Evolutionary conservation across 2,888 invertebrate species (phyloP), one percentile per base, ranked within the genome.

Genomic region (Cantharis nigra): DNA sequence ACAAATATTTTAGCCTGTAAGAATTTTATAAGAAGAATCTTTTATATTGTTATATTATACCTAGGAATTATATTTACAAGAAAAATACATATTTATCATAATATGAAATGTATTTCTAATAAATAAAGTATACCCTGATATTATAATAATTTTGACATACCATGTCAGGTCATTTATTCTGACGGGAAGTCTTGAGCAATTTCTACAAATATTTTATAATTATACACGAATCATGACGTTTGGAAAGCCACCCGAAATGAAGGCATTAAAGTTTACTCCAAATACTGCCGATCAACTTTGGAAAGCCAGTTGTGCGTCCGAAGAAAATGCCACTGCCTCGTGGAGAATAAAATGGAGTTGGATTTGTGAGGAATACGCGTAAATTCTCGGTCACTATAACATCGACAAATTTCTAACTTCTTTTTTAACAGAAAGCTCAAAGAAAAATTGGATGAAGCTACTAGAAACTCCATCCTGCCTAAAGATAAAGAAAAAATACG

Each of bases 291-390:
- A 72, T 26, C 73, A 78, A 26, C 63, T 80, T 23, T 77, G 78
- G 75, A 80, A 71, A 73, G 71, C 78, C 10, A 16, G 75, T 16
- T 72, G 77, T 13, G 71, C 62, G 33, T 75, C 71, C 20, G 80
- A 80, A 62, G 78, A 78, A 69, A 69, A 65, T 14, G 71, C 72
- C 11, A 13, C 72, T n/a, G 69, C 73, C 11, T 20, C 67, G 7
- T 81, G 81, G 81, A 71, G 72, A 26, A 67, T 28, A n/a, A 80
- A 78, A 78, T 81, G 81, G 81, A 80, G 80, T 62, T 81, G 81
- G 81, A 80, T 81, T 49, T 71, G 80, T 18, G 76, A 70, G 4
- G 80, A 81, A 77, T 81, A 81, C 65, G 67, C 77, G 81, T 81
- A 80, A 26, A 49, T 7, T 49, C 7, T 49, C 7, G 2, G 49